Evolutionary conservation across 37 sponge, comb jelly and placozoan genomes (phyloP).

Genomic region (Beroe ovata): DNA sequence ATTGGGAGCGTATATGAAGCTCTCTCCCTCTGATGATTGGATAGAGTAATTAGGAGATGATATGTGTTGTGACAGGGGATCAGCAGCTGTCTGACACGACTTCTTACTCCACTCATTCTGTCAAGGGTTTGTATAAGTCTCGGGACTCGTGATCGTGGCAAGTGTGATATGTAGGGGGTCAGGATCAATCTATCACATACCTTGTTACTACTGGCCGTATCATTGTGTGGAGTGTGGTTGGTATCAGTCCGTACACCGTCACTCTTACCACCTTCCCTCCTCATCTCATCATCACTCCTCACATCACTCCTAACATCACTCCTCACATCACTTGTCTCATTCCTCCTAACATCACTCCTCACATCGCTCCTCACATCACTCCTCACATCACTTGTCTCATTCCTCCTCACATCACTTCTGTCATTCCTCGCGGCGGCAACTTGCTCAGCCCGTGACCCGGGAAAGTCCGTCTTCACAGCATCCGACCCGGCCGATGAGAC

Average conservation of each 20-base stretch:
- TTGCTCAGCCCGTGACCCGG: background rate
- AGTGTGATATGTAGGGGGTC: too few species aligned
- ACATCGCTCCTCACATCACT: background rate
- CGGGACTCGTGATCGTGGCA: too few species aligned
- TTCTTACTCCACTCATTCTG: background rate
- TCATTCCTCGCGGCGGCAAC: background rate
- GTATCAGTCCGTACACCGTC: too few species aligned
- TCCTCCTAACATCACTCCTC: background rate
- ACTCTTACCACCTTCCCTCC: too few species aligned
- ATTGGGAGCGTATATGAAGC: background rate
- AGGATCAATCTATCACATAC: too few species aligned
- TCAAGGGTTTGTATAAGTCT: too few species aligned
- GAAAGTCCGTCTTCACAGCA: background rate
- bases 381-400: background rate
- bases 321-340: too few species aligned
- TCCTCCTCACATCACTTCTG: background rate
- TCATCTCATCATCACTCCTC: background rate
- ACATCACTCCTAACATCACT: too few species aligned
- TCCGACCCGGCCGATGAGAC: background rate
- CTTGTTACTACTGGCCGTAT: too few species aligned
- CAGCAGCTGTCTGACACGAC: background rate
- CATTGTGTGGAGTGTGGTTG: too few species aligned
- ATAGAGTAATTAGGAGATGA: constrained; percentile 19
- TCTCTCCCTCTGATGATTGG: constrained; percentile 13
- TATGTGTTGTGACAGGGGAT: background rate